These are phyloP conservation scores for Corythaixoides concolor DNA, from an alignment of 2,113 vertebrate genomes.

Conservation along the genomic window DNA sequence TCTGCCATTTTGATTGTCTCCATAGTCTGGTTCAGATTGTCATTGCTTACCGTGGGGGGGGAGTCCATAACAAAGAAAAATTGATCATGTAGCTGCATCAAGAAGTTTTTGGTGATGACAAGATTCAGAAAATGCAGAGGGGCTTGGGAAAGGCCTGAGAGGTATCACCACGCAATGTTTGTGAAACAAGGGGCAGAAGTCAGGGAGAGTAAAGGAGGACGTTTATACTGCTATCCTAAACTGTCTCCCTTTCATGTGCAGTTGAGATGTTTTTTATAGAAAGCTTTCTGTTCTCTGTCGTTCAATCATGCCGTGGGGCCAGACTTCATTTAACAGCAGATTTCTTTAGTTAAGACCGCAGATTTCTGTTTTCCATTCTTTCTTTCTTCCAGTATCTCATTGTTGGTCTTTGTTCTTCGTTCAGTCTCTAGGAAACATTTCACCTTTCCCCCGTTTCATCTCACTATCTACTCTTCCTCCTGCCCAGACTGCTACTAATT, in stretches of 20 bases:
- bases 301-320: not conserved
- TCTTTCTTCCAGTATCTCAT: not conserved
- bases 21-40: not conserved
- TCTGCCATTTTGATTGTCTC: not conserved
- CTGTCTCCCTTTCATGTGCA: not conserved
- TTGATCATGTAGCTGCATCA: not conserved
- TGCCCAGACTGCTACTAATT: slow-evolving; percentile 37
- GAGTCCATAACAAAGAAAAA: not conserved
- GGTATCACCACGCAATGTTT: not conserved
- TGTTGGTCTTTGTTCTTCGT: not conserved
- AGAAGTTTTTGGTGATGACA: not conserved
- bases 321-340: not conserved
- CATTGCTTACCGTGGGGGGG: not conserved
- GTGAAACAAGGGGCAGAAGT: not conserved
- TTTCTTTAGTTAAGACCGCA: not conserved
- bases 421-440: not conserved
- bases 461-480: slow-evolving; percentile 27
- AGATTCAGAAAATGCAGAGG: not conserved
- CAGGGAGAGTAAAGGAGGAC: not conserved
- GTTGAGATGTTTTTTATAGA: not conserved
- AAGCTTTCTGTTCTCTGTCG: not conserved
- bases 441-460: slow-evolving; percentile 41
- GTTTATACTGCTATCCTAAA: not conserved
- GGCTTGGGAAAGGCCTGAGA: not conserved
- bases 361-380: not conserved